Conservation (phyloP, 2,888 invertebrate species). For the Stomorhina lunata region DNA sequence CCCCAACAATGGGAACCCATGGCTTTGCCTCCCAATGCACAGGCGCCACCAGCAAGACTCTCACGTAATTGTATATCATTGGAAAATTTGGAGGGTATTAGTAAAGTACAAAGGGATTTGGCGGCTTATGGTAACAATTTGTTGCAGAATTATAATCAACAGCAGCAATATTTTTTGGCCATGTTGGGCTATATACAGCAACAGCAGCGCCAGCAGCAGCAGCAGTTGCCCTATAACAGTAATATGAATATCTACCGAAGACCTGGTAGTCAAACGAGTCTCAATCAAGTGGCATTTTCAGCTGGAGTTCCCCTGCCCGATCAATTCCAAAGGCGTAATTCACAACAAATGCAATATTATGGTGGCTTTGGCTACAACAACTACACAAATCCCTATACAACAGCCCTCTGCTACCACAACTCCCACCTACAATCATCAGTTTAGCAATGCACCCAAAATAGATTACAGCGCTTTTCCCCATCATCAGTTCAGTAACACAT, state of each 20-base stretch:
- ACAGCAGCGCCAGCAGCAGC: constrained; percentile 60
- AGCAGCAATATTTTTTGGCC: constrained; percentile 77
- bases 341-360: constrained; percentile 75
- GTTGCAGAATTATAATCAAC: constrained; percentile 78
- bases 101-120: constrained; percentile 78
- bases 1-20: constrained; percentile 65
- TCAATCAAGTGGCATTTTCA: constrained; percentile 61
- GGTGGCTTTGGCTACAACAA: constrained; percentile 79
- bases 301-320: constrained; percentile 65
- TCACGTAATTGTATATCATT: constrained; percentile 79
- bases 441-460: constrained; percentile 44
- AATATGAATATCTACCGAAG: constrained; percentile 71
- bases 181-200: constrained; percentile 74
- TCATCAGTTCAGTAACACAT: constrained; percentile 46
- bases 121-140: constrained; percentile 79
- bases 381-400: constrained; percentile 78
- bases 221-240: constrained; percentile 32
- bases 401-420: constrained; percentile 71
- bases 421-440: constrained; percentile 37
- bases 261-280: constrained; percentile 69
- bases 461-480: constrained; percentile 44
- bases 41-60: constrained; percentile 70
- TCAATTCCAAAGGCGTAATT: constrained; percentile 73
- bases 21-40: constrained; percentile 62
- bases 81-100: constrained; percentile 79